Percentiles rank a stretch among this genome's conserved stretches.
Conservation (phyloP, 2,113 vertebrate genomes). For the Prionailurus viverrinus region DNA sequence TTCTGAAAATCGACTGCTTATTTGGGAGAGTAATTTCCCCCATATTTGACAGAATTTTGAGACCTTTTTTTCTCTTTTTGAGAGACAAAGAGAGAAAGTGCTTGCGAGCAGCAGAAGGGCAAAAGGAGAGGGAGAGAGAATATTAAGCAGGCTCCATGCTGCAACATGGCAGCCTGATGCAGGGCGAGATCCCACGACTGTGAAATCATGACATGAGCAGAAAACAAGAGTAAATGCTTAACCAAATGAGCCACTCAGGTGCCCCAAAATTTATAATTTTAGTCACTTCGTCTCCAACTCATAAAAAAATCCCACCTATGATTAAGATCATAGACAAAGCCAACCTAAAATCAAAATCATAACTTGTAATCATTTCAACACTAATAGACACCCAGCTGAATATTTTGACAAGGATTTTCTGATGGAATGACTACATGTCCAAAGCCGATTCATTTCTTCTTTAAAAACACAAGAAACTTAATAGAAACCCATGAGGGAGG, state of each 20-base stretch:
- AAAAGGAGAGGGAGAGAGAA: too few species aligned
- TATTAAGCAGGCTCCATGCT: too few species aligned
- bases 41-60: neutral
- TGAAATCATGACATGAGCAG: too few species aligned
- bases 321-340: neutral
- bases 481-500: too few species aligned
- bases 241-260: too few species aligned
- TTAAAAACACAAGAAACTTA: neutral
- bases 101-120: too few species aligned
- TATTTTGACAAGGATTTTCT: constrained; percentile 13
- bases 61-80: neutral
- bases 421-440: neutral
- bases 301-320: neutral
- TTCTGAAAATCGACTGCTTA: neutral
- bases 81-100: too few species aligned
- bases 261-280: neutral
- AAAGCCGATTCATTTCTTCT: neutral
- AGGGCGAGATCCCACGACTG: too few species aligned
- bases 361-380: constrained; percentile 32
- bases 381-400: neutral
- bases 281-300: neutral
- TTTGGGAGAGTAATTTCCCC: neutral
- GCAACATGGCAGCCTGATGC: too few species aligned
- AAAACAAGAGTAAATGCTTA: too few species aligned
- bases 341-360: constrained; percentile 52